Conservation (phyloP, 1,140 invertebrate species). For the Drosophila ironensis region DNA sequence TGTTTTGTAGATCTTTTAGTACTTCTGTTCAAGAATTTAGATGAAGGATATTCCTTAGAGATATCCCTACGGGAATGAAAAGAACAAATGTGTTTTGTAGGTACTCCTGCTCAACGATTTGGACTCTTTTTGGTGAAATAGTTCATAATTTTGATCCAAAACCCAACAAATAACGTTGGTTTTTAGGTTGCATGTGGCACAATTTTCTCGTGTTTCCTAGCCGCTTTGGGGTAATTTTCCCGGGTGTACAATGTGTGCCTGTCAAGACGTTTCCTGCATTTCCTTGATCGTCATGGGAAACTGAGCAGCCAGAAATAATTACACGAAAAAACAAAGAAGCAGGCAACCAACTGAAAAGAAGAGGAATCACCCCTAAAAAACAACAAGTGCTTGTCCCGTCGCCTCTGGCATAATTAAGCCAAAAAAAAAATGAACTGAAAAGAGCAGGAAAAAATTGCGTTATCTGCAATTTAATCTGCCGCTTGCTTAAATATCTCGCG, state of each 20-base stretch:
- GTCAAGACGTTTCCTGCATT: constrained; percentile 56
- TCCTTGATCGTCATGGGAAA: constrained; percentile 65
- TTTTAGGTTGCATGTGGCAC: too few relatives aligned
- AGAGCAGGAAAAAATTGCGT: constrained; percentile 12
- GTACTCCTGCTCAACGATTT: too few relatives aligned
- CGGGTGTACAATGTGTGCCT: constrained; percentile 24
- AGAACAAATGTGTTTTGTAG: too few relatives aligned
- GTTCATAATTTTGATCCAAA: too few relatives aligned
- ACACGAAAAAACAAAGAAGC: background rate
- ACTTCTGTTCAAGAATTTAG: too few relatives aligned
- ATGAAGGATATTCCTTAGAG: too few relatives aligned
- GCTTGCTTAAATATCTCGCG: background rate
- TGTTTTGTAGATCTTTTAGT: too few relatives aligned
- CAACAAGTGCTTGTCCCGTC: constrained; percentile 12
- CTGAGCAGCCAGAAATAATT: constrained; percentile 45
- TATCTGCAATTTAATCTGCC: constrained; percentile 57
- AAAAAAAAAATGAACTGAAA: background rate
- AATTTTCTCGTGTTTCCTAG: constrained; percentile 6
- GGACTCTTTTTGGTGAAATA: too few relatives aligned
- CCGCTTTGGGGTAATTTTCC: background rate
- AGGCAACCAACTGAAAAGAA: background rate
- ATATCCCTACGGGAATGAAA: too few relatives aligned
- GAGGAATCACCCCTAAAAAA: constrained; percentile 31
- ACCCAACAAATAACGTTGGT: too few relatives aligned
- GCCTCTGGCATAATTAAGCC: constrained; percentile 37